Base-by-base conservation (phyloP, 2,888 invertebrate species). In the Ophion costatus region DNA sequence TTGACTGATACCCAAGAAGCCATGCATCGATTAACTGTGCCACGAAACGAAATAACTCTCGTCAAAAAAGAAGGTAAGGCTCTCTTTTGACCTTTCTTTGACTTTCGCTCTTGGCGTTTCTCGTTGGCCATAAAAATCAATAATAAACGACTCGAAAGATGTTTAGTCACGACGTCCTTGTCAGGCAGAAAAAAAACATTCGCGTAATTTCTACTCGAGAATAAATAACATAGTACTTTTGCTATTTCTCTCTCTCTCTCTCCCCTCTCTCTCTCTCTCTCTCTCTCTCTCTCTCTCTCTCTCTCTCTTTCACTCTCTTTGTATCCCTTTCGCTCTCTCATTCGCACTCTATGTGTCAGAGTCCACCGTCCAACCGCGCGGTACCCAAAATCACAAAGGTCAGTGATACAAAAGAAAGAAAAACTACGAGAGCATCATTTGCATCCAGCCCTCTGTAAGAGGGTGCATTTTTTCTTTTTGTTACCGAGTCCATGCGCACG, bases 41-140 rank as follows among this genome's bases (percentile, higher is more conserved):
- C 94, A 24, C 89, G 91, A 75, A 93, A 90, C 87, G 94, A 94
- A 78, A 78, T 51, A 59, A 90, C 91, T 9, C 88, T 92, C 70
- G 91, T 93, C 82, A 94, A 92, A 84, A 91, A 90, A 92, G 94
- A 94, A 91, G 94, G 94, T 94, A 91, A 90, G 51, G 22, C 9
- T n/a, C n/a, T n/a, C n/a, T n/a, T n/a, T n/a, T n/a, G n/a, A n/a
- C n/a, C n/a, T n/a, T n/a, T n/a, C n/a, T n/a, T n/a, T n/a, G n/a
- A n/a, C n/a, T n/a, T n/a, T n/a, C n/a, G n/a, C n/a, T 51, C 2
- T 51, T 56, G 17, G 14, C 14, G 20, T 9, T 70, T 70, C 11
- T 20, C 69, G 45, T 45, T 45, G 17, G 10, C 51, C 51, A 14
- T 20, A 69, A 69, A 45, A 45, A 20, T 7, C 10, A 38, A 59